phyloP scores from a whole-genome alignment of 2,888 invertebrate genomes.

The Pardosa pseudoannulata region DNA sequence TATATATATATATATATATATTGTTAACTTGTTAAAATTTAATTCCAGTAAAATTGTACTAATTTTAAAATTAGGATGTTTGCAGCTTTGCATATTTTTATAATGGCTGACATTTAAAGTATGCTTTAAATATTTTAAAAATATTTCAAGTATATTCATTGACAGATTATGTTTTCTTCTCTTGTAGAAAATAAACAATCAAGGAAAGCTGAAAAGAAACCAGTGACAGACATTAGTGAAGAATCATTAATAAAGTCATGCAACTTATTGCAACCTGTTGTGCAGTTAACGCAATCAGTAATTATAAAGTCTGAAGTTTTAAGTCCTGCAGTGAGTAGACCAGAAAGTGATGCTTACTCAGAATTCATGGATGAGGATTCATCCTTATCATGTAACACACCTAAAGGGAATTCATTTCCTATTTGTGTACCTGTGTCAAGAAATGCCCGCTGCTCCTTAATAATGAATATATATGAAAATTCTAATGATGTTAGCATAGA shows the following conservation, averaged over 20 bases:
- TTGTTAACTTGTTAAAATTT: too few species aligned
- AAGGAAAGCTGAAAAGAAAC: not conserved
- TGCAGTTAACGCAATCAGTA: not conserved
- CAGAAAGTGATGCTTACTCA: not conserved
- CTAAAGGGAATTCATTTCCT: not conserved
- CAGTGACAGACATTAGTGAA: not conserved
- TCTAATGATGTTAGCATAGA: constrained; percentile 10
- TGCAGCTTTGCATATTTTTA: too few species aligned
- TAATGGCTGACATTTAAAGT: too few species aligned
- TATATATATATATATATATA: too few species aligned
- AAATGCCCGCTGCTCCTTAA: not conserved
- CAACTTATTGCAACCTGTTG: not conserved
- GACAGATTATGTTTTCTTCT: too few species aligned
- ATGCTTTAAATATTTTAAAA: too few species aligned
- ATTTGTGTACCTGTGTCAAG: not conserved
- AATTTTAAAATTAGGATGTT: too few species aligned
- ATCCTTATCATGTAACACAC: not conserved
- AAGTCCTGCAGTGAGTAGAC: not conserved
- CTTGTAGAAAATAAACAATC: not conserved
- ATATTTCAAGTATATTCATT: too few species aligned
- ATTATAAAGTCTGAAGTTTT: not conserved
- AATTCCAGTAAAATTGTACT: too few species aligned
- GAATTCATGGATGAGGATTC: not conserved
- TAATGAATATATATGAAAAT: constrained; percentile 10
- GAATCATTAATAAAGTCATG: not conserved